These are phyloP conservation scores for Pammene aurita DNA, from an alignment of 2,888 invertebrate species.

Conservation along the genomic window DNA sequence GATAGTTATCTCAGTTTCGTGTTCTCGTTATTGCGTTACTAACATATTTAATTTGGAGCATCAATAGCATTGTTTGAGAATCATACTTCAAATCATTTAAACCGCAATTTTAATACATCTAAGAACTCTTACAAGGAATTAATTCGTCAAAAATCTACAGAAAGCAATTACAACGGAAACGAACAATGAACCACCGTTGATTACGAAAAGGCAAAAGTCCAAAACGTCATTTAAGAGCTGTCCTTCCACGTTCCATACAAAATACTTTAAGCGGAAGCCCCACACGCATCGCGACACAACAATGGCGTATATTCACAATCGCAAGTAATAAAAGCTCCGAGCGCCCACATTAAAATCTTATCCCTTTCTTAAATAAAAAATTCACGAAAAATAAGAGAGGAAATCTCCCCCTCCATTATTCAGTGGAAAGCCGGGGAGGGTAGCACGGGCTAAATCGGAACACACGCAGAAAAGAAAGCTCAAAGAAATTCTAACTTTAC, in stretches of 20 bases:
- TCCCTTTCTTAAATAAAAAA: slow-evolving; percentile 84
- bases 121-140: slow-evolving; percentile 9
- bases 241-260: slow-evolving; percentile 71
- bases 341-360: slow-evolving; percentile 83
- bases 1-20: too few relatives aligned
- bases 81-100: too few relatives aligned
- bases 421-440: slow-evolving; percentile 61
- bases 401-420: slow-evolving; percentile 80
- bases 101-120: background rate
- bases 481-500: slow-evolving; percentile 76
- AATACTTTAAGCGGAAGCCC: slow-evolving; percentile 81
- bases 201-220: slow-evolving; percentile 57
- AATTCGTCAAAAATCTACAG: slow-evolving; percentile 26
- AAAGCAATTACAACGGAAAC: slow-evolving; percentile 37
- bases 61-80: too few relatives aligned
- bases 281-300: slow-evolving; percentile 77
- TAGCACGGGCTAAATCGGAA: slow-evolving; percentile 53
- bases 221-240: slow-evolving; percentile 70
- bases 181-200: slow-evolving; percentile 51
- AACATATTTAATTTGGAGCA: too few relatives aligned
- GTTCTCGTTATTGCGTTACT: too few relatives aligned
- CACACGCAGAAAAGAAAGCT: slow-evolving; percentile 55
- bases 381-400: slow-evolving; percentile 81
- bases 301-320: slow-evolving; percentile 78
- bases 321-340: slow-evolving; percentile 76